Percentiles rank a stretch among this genome's conserved stretches.
Conservation (phyloP, 1,140 invertebrate species). For the Leptoteleia sp. region DNA sequence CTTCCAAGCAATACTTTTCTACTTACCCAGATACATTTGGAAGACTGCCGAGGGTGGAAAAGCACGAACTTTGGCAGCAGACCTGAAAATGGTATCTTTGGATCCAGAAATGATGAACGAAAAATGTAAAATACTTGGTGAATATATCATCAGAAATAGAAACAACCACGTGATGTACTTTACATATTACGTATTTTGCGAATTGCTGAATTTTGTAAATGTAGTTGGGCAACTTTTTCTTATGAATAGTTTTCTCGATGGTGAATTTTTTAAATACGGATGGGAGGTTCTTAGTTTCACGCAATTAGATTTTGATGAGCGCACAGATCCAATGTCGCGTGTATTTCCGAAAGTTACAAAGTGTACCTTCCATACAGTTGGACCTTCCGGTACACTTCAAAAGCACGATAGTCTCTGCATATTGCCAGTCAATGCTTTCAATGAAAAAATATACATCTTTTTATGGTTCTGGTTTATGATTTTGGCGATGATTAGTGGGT, state of each 20-base stretch:
- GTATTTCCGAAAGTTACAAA: slow-evolving; percentile 11
- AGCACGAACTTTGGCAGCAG: background rate
- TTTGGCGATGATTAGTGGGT: background rate
- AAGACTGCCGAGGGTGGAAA: slow-evolving; percentile 2
- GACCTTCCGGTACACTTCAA: background rate
- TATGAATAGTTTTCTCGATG: background rate
- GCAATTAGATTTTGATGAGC: background rate
- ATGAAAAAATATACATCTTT: slow-evolving; percentile 14
- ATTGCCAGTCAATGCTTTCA: background rate
- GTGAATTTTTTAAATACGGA: background rate
- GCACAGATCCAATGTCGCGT: background rate
- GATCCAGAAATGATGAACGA: too few relatives aligned
- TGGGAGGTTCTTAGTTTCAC: background rate
- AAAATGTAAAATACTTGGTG: background rate
- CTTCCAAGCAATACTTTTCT: slow-evolving; percentile 4
- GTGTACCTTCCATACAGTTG: background rate
- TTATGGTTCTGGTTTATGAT: slow-evolving; percentile 20
- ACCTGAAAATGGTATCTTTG: background rate
- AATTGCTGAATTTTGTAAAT: slow-evolving; percentile 1
- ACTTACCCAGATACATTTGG: slow-evolving; percentile 9
- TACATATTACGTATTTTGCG: background rate
- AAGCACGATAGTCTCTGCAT: background rate
- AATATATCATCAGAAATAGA: background rate
- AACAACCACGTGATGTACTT: background rate
- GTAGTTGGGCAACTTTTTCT: slow-evolving; percentile 3